Evolutionary conservation across 2,888 invertebrate species (phyloP), one percentile per base, ranked within the genome.

Genomic region (Drosophila kambysellisi): DNA sequence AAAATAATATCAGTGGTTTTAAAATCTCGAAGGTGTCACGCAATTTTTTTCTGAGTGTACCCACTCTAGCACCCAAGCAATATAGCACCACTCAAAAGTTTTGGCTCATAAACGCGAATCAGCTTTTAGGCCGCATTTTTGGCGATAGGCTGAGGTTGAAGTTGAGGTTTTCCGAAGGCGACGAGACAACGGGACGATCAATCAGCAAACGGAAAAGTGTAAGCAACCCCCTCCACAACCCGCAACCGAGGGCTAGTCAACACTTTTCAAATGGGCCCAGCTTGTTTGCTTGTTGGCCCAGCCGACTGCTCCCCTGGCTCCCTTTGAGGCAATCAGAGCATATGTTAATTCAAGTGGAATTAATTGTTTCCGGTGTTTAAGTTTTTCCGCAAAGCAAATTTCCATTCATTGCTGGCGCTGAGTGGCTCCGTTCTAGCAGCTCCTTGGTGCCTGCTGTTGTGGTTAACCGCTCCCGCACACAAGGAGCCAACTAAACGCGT

Each of bases 321-420:
- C 50, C n/a, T n/a, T 29, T 7, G n/a, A 77, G 76, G 64, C 82
- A 82, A 87, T 82, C 80, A 76, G 74, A 77, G 82, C 88, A 91
- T 92, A 91, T 92, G 91, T 92, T 92, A 92, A 92, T 92, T 92
- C 92, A 91, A 91, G 90, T 92, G 91, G 92, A 92, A 92, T 91
- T 92, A 92, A 92, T 92, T 90, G 91, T 91, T 92, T 92, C 92
- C 92, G 91, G 92, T 92, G 91, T 91, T 92, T 92, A 91, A 91
- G 91, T 91, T 91, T 91, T 90, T 90, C 91, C 88, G 87, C 86
- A 86, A 88, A 79, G 88, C 90, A 83, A 89, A 89, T 88, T 89
- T 89, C 75, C 86, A 82, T 87, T 87, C 84, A 77, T 70, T 72
- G 86, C 70, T 61, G 57, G 41, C 74, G 58, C 75, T 60, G 66